Base-by-base conservation (phyloP, 2,797 vertebrate genomes). In the Oreonectes daqikongensis region DNA sequence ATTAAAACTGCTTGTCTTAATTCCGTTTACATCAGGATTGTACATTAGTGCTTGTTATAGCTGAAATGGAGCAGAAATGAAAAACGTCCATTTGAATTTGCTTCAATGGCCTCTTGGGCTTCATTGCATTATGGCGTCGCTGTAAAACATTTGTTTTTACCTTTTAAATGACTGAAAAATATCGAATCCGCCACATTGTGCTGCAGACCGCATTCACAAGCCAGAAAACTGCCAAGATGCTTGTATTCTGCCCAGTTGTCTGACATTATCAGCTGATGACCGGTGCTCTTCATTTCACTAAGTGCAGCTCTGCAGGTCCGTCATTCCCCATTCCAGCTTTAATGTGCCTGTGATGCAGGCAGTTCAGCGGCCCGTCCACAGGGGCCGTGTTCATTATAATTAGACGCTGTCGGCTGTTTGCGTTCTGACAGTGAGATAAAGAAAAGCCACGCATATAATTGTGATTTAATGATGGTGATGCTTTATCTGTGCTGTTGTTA, bases 291-390 rank as follows among this genome's bases (percentile, higher is more conserved):
- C 30, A 65, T 75, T 53, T 72, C 44, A 22, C 52, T 18, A n/a
- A 79, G 69, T 77, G 77, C 69, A 55, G 65, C 52, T 53, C 68
- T 60, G 61, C 42, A 22, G 71, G 42, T 26, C 69, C 59, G 52
- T 81, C 77, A 63, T 68, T 66, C 53, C 57, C 64, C 61, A 20
- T 75, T 48, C 30, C 26, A 12, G 48, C 59, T 35, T 26, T 67
- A 64, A 74, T 65, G 30, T 70, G 59, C 53, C 52, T 63, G 38
- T 69, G 79, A 69, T 75, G 59, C 57, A 12, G 65, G 63, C 40
- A 48, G 30, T 64, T 65, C 72, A 74, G 50, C 72, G 38, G 30
- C 72, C 72, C 1, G 30, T 52, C 55, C 57, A 20, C 40, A 15
- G 55, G 32, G 35, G 42, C 11, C n/a, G 17, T 66, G 61, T 40